Conservation (phyloP, 1,140 invertebrate species). For the Bicyclus anynana region DNA sequence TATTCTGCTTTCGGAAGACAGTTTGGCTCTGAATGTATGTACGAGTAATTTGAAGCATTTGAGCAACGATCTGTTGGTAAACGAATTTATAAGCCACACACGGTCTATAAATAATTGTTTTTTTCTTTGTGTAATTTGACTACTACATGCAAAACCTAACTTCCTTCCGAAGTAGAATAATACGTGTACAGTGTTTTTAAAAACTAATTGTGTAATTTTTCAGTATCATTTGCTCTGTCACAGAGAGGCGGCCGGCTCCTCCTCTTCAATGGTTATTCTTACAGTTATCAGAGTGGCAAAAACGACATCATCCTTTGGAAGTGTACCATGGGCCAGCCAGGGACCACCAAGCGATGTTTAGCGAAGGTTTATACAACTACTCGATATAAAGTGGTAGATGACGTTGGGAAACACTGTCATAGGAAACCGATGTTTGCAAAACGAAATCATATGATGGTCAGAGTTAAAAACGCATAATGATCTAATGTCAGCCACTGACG, state of each 20-base stretch:
- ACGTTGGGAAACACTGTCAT: conserved; percentile 32
- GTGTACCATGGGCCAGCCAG: conserved; percentile 46
- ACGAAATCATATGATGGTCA: conserved; percentile 27
- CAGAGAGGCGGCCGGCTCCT: conserved; percentile 47
- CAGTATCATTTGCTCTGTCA: conserved; percentile 47
- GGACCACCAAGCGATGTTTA: conserved; percentile 37
- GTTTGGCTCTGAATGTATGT: too few species aligned
- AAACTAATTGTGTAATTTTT: conserved; percentile 20
- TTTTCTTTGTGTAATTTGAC: too few species aligned
- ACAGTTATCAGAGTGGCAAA: conserved; percentile 36
- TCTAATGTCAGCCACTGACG: too few species aligned
- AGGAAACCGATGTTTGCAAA: conserved; percentile 38
- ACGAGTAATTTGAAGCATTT: too few species aligned
- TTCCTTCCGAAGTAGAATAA: too few species aligned
- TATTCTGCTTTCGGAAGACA: too few species aligned
- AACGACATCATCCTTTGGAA: conserved; percentile 36
- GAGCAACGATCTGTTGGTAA: too few species aligned
- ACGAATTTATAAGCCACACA: too few species aligned
- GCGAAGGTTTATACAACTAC: conserved; percentile 39
- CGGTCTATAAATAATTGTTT: too few species aligned
- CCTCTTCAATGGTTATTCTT: conserved; percentile 43
- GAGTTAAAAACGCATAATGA: conserved; percentile 18
- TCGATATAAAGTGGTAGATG: conserved; percentile 33
- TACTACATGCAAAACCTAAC: too few species aligned
- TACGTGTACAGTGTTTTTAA: too few species aligned